Percentiles rank a stretch among this genome's conserved stretches.
These are phyloP conservation scores for Phasia obesa DNA, from an alignment of 2,888 invertebrate genomes.

Conservation along the genomic window DNA sequence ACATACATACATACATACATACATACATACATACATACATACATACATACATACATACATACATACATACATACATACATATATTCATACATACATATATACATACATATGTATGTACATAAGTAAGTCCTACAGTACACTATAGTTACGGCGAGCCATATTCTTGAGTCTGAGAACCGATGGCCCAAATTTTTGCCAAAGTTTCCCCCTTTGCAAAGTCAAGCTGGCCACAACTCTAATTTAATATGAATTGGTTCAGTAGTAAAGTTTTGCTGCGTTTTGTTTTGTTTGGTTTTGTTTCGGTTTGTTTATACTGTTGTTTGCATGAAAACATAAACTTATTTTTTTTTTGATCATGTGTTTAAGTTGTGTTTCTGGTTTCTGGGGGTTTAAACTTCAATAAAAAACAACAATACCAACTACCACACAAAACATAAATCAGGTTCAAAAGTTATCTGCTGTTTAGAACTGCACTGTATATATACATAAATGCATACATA, in stretches of 20 bases:
- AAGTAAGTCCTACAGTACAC: background rate
- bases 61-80: background rate
- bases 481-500: slow-evolving; percentile 15
- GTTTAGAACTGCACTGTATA: slow-evolving; percentile 58
- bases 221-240: background rate
- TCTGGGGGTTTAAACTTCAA: slow-evolving; percentile 44
- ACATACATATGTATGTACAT: background rate
- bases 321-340: slow-evolving; percentile 64
- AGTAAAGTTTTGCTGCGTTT: slow-evolving; percentile 42
- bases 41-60: too few relatives aligned
- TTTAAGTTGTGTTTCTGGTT: slow-evolving; percentile 69
- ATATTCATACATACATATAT: background rate
- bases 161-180: too few relatives aligned
- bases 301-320: slow-evolving; percentile 53
- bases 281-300: slow-evolving; percentile 27
- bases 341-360: slow-evolving; percentile 50
- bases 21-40: too few relatives aligned
- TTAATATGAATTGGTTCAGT: slow-evolving; percentile 33
- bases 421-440: slow-evolving; percentile 58
- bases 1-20: too few relatives aligned
- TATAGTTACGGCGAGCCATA: too few relatives aligned
- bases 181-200: too few relatives aligned
- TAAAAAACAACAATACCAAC: slow-evolving; percentile 11
- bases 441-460: slow-evolving; percentile 69
- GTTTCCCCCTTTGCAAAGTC: background rate